These are phyloP conservation scores for Lutjanus argentimaculatus DNA, from an alignment of 2,797 vertebrate species.

Conservation along the genomic window DNA sequence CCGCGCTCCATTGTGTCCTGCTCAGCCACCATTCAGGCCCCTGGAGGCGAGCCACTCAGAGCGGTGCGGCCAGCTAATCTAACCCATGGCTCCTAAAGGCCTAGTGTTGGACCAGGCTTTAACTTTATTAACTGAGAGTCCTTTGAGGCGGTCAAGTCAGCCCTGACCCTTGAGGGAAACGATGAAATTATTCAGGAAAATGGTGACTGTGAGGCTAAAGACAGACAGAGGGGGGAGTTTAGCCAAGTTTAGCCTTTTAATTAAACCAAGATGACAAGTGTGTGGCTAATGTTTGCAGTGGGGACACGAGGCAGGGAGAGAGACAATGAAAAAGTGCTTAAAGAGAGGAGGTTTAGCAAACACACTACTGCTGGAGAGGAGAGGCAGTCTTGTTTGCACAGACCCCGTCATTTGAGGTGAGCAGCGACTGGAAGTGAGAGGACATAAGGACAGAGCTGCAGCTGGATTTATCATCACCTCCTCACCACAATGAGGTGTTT, in stretches of 20 bases:
- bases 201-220: constrained; percentile 27
- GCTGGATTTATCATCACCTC: constrained; percentile 51
- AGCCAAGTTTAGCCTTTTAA: constrained; percentile 52
- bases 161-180: constrained; percentile 51
- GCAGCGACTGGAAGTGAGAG: constrained; percentile 74
- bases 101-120: constrained; percentile 55
- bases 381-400: constrained; percentile 67
- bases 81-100: constrained; percentile 60
- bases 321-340: constrained; percentile 56
- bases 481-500: constrained; percentile 40
- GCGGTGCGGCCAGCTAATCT: constrained; percentile 51
- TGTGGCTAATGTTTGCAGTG: constrained; percentile 54
- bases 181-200: constrained; percentile 45
- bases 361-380: constrained; percentile 57
- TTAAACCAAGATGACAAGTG: constrained; percentile 66
- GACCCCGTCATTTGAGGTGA: constrained; percentile 87
- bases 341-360: constrained; percentile 52
- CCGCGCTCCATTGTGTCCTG: constrained; percentile 65
- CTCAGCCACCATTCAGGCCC: constrained; percentile 61
- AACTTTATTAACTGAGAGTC: constrained; percentile 70
- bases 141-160: constrained; percentile 58
- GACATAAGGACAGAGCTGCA: constrained; percentile 60
- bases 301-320: constrained; percentile 38
- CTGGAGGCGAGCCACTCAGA: constrained; percentile 48
- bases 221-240: not conserved